Percentiles rank a stretch among this genome's conserved stretches.
Conservation (phyloP, 64 coral and sea anemone species). For the Stichodactyla helianthus region DNA sequence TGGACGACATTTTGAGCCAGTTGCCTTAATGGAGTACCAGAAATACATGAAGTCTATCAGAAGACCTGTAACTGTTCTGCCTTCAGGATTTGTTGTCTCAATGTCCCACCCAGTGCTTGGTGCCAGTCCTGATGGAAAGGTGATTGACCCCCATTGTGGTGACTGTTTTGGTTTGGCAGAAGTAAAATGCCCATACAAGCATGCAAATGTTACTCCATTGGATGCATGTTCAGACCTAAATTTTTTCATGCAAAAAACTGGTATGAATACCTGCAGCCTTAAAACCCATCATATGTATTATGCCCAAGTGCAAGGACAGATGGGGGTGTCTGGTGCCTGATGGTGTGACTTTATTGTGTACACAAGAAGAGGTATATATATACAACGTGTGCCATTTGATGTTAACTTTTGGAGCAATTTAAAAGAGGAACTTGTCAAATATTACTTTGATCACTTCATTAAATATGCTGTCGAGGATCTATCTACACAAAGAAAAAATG, state of each 20-base stretch:
- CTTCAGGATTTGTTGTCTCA: constrained; percentile 38
- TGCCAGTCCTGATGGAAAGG: constrained; percentile 8
- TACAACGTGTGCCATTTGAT: constrained; percentile 1
- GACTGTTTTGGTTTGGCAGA: constrained; percentile 19
- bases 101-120: constrained; percentile 12
- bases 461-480: constrained; percentile 2
- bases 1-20: not conserved
- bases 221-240: constrained; percentile 28
- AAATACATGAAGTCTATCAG: constrained; percentile 34
- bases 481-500: not conserved
- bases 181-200: constrained; percentile 28
- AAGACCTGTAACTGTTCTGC: constrained; percentile 28
- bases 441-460: constrained; percentile 15
- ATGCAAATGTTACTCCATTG: constrained; percentile 12
- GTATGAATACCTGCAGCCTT: constrained; percentile 8
- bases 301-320: constrained; percentile 40
- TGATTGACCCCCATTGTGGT: not conserved
- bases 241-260: constrained; percentile 25
- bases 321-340: constrained; percentile 19
- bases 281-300: constrained; percentile 27
- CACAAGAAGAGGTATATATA: not conserved
- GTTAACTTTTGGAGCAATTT: not conserved
- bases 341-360: constrained; percentile 29
- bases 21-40: constrained; percentile 30
- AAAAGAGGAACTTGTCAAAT: not conserved